phyloP scores from a whole-genome alignment of 2,113 vertebrate species.

The Leuciscus idus region DNA sequence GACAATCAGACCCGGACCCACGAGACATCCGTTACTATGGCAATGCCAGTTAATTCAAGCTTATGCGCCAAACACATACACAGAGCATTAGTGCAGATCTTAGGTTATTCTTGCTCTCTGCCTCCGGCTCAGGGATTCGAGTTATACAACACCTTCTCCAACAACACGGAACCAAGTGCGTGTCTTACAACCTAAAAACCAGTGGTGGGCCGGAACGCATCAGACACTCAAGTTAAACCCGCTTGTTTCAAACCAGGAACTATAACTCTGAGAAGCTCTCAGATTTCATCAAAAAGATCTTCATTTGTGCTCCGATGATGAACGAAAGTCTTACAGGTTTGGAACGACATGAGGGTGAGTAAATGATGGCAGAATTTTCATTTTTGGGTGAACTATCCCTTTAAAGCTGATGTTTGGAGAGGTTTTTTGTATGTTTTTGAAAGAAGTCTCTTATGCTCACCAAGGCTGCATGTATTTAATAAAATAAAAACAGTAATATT shows the following conservation, averaged over 20 bases:
- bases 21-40: slow-evolving; percentile 61
- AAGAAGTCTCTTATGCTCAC: no score
- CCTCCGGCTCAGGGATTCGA: background rate
- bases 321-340: no score
- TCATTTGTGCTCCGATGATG: no score
- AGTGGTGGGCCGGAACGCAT: background rate
- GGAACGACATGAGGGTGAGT: no score
- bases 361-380: no score
- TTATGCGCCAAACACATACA: slow-evolving; percentile 51
- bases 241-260: background rate
- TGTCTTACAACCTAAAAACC: background rate
- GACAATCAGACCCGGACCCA: slow-evolving; percentile 54
- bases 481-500: no score
- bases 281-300: no score
- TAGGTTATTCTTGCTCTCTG: slow-evolving; percentile 13
- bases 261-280: no score
- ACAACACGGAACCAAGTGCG: background rate
- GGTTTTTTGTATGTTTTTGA: no score
- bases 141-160: slow-evolving; percentile 26
- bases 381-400: no score
- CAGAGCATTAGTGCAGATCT: slow-evolving; percentile 38
- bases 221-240: background rate
- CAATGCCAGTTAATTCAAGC: slow-evolving; percentile 56
- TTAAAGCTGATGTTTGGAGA: no score
- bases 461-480: no score